Conservation (phyloP, 2,888 invertebrate species). For the Trypoxylon attenuatum region DNA sequence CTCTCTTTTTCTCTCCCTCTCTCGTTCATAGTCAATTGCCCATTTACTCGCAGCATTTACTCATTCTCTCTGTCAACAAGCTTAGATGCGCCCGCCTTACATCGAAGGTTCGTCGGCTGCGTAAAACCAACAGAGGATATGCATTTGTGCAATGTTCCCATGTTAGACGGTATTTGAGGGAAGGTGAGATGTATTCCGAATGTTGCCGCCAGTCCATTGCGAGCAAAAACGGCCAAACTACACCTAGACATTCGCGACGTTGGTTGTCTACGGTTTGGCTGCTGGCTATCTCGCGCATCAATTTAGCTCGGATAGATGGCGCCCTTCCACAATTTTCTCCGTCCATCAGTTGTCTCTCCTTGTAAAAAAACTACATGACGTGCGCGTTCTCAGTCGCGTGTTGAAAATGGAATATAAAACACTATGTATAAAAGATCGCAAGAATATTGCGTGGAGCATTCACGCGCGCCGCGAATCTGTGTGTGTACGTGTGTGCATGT, state of each 20-base stretch:
- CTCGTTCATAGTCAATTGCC: no score
- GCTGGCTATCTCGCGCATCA: no score
- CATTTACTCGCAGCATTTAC: no score
- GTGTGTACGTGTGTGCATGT: no score
- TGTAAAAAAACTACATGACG: conserved; percentile 9
- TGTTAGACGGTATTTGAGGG: conserved; percentile 47
- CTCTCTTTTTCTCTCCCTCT: not conserved
- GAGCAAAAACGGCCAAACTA: conserved; percentile 14
- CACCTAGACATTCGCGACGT: no score
- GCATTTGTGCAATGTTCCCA: conserved; percentile 71
- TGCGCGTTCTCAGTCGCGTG: conserved; percentile 26
- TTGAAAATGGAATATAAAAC: conserved; percentile 59
- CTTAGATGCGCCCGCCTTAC: conserved; percentile 38
- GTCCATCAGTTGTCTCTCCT: not conserved
- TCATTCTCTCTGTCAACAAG: no score
- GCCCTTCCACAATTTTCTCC: not conserved
- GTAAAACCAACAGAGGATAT: conserved; percentile 70
- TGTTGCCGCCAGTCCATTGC: conserved; percentile 13
- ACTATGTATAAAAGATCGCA: conserved; percentile 48
- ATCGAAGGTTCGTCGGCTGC: conserved; percentile 57
- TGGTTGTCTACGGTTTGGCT: no score
- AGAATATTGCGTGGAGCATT: conserved; percentile 13
- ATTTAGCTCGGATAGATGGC: not conserved
- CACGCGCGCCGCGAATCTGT: conserved; percentile 13
- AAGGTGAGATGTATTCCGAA: conserved; percentile 6